Conservation (phyloP, 2,797 vertebrate genomes). For the Tympanoctomys barrerae region DNA sequence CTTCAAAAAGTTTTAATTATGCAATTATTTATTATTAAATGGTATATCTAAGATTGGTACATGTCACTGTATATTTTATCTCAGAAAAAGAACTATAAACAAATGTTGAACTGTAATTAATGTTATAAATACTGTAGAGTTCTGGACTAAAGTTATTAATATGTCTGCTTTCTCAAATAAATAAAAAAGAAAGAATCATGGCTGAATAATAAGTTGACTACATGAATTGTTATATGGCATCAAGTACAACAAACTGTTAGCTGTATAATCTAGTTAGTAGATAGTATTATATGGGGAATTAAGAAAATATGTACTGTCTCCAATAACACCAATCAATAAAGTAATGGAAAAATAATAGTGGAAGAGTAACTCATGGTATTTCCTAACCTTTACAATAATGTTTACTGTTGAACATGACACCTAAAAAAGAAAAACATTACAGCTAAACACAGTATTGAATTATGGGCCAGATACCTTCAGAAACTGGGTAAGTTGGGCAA, state of each 20-base stretch:
- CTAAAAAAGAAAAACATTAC: constrained; percentile 32
- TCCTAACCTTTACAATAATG: background rate
- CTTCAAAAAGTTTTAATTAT: constrained; percentile 34
- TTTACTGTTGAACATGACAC: constrained; percentile 43
- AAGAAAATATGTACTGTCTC: constrained; percentile 46
- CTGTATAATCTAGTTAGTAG: background rate
- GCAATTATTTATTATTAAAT: constrained; percentile 32
- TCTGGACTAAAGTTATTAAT: background rate
- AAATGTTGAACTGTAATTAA: constrained; percentile 22
- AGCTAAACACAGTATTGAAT: background rate
- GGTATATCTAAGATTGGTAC: background rate
- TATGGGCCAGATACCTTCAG: background rate
- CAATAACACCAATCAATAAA: constrained; percentile 54
- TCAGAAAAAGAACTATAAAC: constrained; percentile 4
- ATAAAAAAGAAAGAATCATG: constrained; percentile 29
- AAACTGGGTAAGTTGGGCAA: background rate
- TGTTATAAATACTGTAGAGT: background rate
- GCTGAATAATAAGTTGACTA: constrained; percentile 2
- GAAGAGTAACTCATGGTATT: constrained; percentile 45
- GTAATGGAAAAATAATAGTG: background rate
- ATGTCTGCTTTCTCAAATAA: background rate
- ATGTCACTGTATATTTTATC: constrained; percentile 45
- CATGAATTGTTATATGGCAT: background rate
- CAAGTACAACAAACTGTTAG: constrained; percentile 42
- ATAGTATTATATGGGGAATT: background rate